phyloP scores from a whole-genome alignment of 1,140 invertebrate species.

The Megalopta genalis region DNA sequence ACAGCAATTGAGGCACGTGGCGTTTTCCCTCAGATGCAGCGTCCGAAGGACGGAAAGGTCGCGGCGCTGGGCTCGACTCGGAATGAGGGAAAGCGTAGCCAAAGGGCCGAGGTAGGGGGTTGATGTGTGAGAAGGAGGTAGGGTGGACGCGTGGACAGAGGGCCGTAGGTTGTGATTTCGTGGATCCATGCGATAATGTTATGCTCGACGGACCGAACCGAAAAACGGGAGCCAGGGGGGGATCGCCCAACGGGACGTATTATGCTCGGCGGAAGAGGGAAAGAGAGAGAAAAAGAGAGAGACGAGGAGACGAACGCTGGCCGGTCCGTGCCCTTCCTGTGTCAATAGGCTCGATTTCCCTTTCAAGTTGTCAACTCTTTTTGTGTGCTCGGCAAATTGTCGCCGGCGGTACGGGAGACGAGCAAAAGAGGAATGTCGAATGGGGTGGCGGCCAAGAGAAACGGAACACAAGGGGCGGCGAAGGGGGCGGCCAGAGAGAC shows the following conservation, averaged over 20 bases:
- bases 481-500: background rate
- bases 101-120: background rate
- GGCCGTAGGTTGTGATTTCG: conserved; percentile 45
- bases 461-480: background rate
- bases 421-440: conserved; percentile 13
- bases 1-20: too few relatives aligned
- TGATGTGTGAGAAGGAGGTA: background rate
- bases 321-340: conserved; percentile 65
- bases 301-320: conserved; percentile 40
- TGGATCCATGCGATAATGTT: conserved; percentile 64
- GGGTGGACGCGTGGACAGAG: conserved; percentile 3
- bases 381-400: conserved; percentile 79
- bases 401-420: conserved; percentile 61
- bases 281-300: conserved; percentile 9
- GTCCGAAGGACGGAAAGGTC: too few relatives aligned
- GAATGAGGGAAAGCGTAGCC: background rate
- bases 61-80: background rate
- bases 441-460: background rate
- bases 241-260: conserved; percentile 57
- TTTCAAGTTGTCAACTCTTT: conserved; percentile 81
- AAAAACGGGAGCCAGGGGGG: conserved; percentile 54
- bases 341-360: conserved; percentile 81
- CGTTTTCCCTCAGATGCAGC: too few relatives aligned
- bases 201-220: conserved; percentile 61
- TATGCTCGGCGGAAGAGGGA: conserved; percentile 47